Evolutionary conservation across 2,797 vertebrate genomes (phyloP), one percentile per base, ranked within the genome.

Genomic region (Aphelocoma californica): DNA sequence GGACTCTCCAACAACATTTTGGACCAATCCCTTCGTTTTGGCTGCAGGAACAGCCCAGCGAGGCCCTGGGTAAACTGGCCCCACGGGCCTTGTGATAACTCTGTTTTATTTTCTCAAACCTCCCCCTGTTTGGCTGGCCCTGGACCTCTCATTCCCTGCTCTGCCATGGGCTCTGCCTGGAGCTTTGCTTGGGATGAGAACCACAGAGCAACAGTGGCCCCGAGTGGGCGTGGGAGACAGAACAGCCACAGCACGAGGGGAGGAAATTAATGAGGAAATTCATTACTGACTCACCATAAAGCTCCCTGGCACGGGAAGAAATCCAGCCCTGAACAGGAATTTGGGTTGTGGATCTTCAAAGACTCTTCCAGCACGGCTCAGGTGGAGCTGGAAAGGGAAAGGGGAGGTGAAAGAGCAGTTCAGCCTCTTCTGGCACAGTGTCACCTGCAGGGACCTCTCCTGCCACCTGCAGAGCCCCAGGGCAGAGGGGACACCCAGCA

Each of bases 171-270:
- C 28, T 44, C 47, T 47, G 28, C 21, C 50, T 8, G 19, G 18
- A 17, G 69, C 29, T 57, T 34, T 4, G 17, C 10, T 11, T 9
- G 14, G 0, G 3, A 44, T 21, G 25, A 40, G 50, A 91, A 73
- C 4, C 42, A 9, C 12, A n/a, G 75, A 90, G 75, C 40, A 88
- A 82, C 58, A 92, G 83, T 90, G 95, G 83, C 95, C 80, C 81
- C 89, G 65, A 77, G 93, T 82, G 93, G 91, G 45, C 10, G 18
- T 5, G 4, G 3, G 32, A 42, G 78, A 78, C 31, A 32, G 75
- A 60, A 10, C 71, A 79, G 19, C 24, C 12, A 15, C 51, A 8
- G 60, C 29, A 1, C 1, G 2, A 23, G 51, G 54, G 28, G 42
- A 17, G 31, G n/a, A 29, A 83, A 24, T 6, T 12, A 26, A 7